phyloP scores from a whole-genome alignment of 2,797 vertebrate species.

The Leptodactylus fallax region DNA sequence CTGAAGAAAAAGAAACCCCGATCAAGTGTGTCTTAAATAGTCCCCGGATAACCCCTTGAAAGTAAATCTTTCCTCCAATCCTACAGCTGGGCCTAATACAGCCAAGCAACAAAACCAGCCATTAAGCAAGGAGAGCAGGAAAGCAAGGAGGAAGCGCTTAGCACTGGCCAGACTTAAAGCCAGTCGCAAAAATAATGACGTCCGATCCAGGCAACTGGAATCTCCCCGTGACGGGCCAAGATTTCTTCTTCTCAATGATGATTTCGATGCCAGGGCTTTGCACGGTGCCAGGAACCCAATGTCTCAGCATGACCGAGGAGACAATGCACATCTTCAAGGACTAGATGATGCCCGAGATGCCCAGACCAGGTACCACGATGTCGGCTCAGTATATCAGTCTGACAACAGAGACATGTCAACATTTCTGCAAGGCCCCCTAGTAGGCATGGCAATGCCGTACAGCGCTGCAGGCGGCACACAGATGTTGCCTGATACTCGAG shows the following conservation, averaged over 20 bases:
- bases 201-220: neutral
- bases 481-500: neutral
- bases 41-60: no score
- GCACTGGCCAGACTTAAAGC: neutral
- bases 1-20: no score
- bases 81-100: neutral
- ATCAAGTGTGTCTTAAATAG: no score
- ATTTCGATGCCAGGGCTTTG: neutral
- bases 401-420: neutral
- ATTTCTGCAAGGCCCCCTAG: neutral
- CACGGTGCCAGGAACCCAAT: no score
- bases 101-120: neutral
- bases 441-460: neutral
- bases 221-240: neutral
- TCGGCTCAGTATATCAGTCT: neutral
- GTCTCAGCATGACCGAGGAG: neutral
- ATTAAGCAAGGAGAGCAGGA: neutral
- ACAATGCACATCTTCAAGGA: neutral
- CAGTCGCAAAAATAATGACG: neutral
- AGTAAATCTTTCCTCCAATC: no score
- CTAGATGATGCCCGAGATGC: neutral
- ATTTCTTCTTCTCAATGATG: neutral
- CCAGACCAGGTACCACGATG: neutral
- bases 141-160: neutral
- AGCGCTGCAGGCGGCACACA: neutral